These are phyloP conservation scores for Uropetala carovei DNA, from an alignment of 2,888 invertebrate genomes.

Conservation along the genomic window DNA sequence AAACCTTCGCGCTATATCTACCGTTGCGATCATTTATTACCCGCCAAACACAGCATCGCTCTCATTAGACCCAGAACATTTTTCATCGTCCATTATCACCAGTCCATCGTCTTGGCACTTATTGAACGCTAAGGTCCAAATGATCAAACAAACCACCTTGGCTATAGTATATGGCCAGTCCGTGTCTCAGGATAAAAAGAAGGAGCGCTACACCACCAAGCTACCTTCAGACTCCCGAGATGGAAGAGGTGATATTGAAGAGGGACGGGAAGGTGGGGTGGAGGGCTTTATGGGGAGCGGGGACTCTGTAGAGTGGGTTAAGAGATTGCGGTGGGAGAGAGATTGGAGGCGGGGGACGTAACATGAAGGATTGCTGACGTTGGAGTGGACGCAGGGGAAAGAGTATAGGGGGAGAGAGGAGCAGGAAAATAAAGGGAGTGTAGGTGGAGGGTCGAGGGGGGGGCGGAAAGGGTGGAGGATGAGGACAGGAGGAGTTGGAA, in stretches of 20 bases:
- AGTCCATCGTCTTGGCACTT: conserved; percentile 46
- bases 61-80: conserved; percentile 36
- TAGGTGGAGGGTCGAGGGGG: neutral
- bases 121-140: conserved; percentile 34
- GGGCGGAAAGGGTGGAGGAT: neutral
- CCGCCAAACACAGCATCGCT: conserved; percentile 5
- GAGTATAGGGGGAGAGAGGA: neutral
- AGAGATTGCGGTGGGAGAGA: conserved; percentile 37
- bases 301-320: conserved; percentile 26
- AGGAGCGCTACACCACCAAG: neutral
- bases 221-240: conserved; percentile 2
- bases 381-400: neutral
- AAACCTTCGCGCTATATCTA: neutral
- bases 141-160: conserved; percentile 41
- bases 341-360: neutral
- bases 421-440: neutral
- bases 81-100: conserved; percentile 46
- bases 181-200: conserved; percentile 28
- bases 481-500: neutral
- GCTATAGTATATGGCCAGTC: neutral
- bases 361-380: neutral
- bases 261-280: neutral
- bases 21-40: conserved; percentile 25
- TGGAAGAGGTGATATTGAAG: neutral
- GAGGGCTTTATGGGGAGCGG: neutral